Evolutionary conservation across 2,797 vertebrate genomes (phyloP).

Genomic region (Crax fasciolata): DNA sequence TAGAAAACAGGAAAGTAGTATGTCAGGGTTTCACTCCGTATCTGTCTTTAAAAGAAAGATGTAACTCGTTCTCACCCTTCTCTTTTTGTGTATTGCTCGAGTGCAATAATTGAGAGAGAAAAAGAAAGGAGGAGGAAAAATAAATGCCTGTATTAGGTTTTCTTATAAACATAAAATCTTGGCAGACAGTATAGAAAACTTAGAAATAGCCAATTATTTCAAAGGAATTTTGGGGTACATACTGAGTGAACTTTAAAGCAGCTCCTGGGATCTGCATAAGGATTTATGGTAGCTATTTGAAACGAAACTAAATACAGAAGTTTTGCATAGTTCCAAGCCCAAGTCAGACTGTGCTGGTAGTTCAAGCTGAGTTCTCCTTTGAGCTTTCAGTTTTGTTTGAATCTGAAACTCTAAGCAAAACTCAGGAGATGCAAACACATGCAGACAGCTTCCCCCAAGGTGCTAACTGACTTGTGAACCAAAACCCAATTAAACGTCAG

Average conservation of each 20-base stretch:
- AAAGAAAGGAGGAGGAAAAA: neutral
- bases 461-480: conserved; percentile 58
- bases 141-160: neutral
- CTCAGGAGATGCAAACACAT: conserved; percentile 45
- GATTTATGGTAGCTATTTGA: conserved; percentile 56
- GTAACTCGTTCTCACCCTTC: neutral
- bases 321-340: conserved; percentile 40
- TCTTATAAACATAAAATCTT: conserved; percentile 21
- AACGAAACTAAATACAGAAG: conserved; percentile 60
- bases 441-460: conserved; percentile 44
- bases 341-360: conserved; percentile 32
- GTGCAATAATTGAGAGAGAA: neutral
- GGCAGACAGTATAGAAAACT: conserved; percentile 1
- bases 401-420: conserved; percentile 40
- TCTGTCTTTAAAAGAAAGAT: conserved; percentile 2
- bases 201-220: conserved; percentile 38
- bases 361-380: conserved; percentile 38
- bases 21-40: neutral
- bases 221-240: neutral
- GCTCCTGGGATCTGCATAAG: conserved; percentile 22
- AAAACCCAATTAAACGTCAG: conserved; percentile 47
- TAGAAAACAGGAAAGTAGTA: neutral
- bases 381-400: conserved; percentile 35
- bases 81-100: neutral
- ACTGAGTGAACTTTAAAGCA: conserved; percentile 28